Evolutionary conservation across 2,113 vertebrate genomes (phyloP).

Genomic region (Columba janthina): DNA sequence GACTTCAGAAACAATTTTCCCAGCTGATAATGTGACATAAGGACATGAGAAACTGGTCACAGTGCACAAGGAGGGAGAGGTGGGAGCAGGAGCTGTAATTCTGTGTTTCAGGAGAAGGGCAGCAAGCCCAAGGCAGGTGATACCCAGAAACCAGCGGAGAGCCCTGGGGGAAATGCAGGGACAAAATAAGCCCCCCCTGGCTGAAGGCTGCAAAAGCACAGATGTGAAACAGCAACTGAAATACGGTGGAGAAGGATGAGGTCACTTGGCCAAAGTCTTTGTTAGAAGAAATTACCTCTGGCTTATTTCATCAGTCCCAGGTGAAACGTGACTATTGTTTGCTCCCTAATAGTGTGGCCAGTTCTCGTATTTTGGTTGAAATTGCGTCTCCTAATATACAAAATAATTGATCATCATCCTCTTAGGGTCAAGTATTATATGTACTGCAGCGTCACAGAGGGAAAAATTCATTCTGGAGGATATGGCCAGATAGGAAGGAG

Average conservation of each 20-base stretch:
- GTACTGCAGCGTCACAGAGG: too few species aligned
- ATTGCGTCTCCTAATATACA: too few species aligned
- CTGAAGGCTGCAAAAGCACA: background rate
- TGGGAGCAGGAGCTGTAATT: background rate
- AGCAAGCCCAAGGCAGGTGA: background rate
- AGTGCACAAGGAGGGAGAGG: background rate
- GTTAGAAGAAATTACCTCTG: background rate
- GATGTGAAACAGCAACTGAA: background rate
- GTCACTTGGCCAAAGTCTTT: background rate
- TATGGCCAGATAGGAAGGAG: too few species aligned
- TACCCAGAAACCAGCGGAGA: background rate
- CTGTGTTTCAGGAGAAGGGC: background rate
- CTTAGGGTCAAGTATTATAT: too few species aligned
- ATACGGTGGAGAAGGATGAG: background rate
- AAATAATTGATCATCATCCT: too few species aligned
- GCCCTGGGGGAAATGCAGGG: rapidly evolving
- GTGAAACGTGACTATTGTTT: background rate
- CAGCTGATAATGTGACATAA: background rate
- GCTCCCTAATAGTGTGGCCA: background rate
- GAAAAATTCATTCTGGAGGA: too few species aligned
- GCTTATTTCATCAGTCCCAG: rapidly evolving
- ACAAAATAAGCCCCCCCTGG: background rate
- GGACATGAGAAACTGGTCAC: background rate
- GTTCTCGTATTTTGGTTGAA: too few species aligned
- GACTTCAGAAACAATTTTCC: background rate